Evolutionary conservation across 1,140 invertebrate species (phyloP), one percentile per base, ranked within the genome.

Genomic region (Ceratoteleas bidentatus): DNA sequence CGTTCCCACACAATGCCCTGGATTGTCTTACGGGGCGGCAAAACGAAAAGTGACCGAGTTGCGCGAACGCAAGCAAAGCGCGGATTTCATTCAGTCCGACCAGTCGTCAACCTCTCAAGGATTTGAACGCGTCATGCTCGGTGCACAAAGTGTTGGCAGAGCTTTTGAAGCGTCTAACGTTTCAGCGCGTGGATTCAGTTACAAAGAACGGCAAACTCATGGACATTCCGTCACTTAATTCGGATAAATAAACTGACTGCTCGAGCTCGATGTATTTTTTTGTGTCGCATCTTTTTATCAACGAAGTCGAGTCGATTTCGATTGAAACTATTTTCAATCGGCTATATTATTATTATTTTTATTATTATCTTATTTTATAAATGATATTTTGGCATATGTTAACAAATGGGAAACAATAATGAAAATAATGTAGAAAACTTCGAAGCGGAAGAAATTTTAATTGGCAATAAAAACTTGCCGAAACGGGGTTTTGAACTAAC

Each of bases 71-170:
- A 50, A 69, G 73, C 64, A 76, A 62, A 47, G 57, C 16, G 53
- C 40, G 15, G 60, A 24, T 77, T 77, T 77, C 56, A 69, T 50
- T 33, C 10, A 34, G 49, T 57, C 73, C 40, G 66, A 52, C 75
- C 69, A 82, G 64, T 73, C 61, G 56, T 79, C 61, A 43, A 32
- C 60, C 57, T 73, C 24, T 81, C 77, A 83, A 83, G 84, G 81
- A 79, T 85, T 76, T 62, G 76, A 11, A 77, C 66, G 62, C 65
- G 58, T 77, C 66, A 40, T 40, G 36, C 10, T 8, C 6, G 40
- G 34, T 66, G 49, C 54, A 45, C 43, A 56, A 60, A 70, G 57
- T 50, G 34, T 47, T 47, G 24, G 45, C 50, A 15, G 10, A 60
- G 49, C 66, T 61, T 54, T 49, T 40, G 49, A 61, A 57, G 69